Conservation (phyloP, 30 jellyfish, hydroid and myxozoan species). For the Aurelia sp. region DNA sequence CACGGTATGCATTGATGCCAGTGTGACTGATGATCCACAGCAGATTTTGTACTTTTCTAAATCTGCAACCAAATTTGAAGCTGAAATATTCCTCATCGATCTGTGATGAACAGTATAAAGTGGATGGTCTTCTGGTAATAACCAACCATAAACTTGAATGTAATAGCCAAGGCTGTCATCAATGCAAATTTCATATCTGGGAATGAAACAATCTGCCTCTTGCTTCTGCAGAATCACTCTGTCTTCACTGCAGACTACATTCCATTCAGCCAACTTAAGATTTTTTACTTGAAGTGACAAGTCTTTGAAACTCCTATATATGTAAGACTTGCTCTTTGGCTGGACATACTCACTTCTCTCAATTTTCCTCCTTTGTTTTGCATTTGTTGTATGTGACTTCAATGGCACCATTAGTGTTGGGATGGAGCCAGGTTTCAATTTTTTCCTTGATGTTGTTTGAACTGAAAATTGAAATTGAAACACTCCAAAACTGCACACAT, state of each 20-base stretch:
- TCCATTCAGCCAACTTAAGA: not conserved
- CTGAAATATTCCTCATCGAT: too few species aligned
- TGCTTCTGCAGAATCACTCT: slow-evolving; percentile 22
- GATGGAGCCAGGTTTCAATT: slow-evolving; percentile 28
- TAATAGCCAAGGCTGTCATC: too few species aligned
- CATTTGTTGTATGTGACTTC: not conserved
- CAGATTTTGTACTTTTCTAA: too few species aligned
- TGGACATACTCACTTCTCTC: not conserved
- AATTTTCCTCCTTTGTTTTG: slow-evolving; percentile 14
- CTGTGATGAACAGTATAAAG: too few species aligned
- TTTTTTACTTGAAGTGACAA: slow-evolving; percentile 2
- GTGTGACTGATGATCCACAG: too few species aligned
- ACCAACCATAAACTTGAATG: too few species aligned
- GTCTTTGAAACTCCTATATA: slow-evolving; percentile 6
- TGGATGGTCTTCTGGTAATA: too few species aligned
- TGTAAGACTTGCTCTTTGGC: slow-evolving; percentile 13
- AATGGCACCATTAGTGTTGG: slow-evolving; percentile 18
- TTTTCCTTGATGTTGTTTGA: slow-evolving; percentile 29
- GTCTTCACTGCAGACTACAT: slow-evolving; percentile 32
- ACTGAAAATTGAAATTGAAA: not conserved
- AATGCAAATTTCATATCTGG: slow-evolving; percentile 13
- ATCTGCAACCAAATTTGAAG: too few species aligned
- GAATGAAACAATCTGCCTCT: slow-evolving; percentile 21
- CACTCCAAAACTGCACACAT: too few species aligned
- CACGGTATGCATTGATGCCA: too few species aligned